These are phyloP conservation scores for Prosapia bicincta DNA, from an alignment of 2,888 invertebrate species.

Conservation along the genomic window DNA sequence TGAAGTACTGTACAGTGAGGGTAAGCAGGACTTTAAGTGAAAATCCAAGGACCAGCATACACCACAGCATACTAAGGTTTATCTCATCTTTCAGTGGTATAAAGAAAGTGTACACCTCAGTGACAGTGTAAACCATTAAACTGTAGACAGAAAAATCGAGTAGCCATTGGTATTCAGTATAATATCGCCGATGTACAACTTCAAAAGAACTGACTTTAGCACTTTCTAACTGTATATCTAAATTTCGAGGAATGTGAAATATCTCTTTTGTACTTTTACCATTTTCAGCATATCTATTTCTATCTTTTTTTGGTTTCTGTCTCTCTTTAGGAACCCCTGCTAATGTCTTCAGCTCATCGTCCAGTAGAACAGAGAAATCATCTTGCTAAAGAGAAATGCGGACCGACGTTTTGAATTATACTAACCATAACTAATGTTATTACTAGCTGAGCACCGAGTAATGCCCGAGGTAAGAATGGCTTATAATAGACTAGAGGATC, in stretches of 20 bases:
- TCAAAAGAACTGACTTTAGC: constrained; percentile 74
- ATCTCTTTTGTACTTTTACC: constrained; percentile 57
- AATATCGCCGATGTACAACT: constrained; percentile 86
- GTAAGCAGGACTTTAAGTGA: constrained; percentile 79
- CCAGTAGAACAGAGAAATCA: constrained; percentile 89
- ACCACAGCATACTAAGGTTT: constrained; percentile 95
- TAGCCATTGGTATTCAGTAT: constrained; percentile 92
- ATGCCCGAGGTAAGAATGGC: too few species aligned
- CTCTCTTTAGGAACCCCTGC: constrained; percentile 76
- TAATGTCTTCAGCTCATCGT: constrained; percentile 65
- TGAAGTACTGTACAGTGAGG: constrained; percentile 88
- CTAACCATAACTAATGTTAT: constrained; percentile 94
- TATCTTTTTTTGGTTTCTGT: constrained; percentile 54
- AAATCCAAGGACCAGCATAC: constrained; percentile 79
- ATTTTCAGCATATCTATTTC: constrained; percentile 49
- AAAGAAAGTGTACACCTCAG: constrained; percentile 79
- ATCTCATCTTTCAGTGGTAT: constrained; percentile 81
- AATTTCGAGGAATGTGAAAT: constrained; percentile 82
- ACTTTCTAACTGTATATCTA: constrained; percentile 76
- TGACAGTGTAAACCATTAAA: constrained; percentile 74
- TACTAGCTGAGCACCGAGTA: constrained; percentile 92
- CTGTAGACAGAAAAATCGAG: constrained; percentile 90
- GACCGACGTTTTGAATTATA: constrained; percentile 88
- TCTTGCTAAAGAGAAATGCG: constrained; percentile 86
- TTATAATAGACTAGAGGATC: too few species aligned